Base-by-base conservation (phyloP, 2,888 invertebrate genomes). In the Eupithecia vulgata region DNA sequence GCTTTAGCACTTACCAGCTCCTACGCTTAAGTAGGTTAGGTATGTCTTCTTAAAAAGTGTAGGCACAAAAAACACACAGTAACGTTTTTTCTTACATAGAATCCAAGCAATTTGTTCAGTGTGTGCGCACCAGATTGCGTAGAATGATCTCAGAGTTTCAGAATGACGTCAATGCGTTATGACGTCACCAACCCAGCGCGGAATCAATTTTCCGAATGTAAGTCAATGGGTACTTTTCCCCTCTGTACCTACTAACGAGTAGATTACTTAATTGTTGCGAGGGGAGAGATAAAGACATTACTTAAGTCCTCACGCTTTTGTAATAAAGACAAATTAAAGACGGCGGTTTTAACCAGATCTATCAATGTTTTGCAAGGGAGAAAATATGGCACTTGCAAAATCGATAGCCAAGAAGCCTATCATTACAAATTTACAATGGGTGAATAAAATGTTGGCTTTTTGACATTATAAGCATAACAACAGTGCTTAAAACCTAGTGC, bases 261-360 rank as follows among this genome's bases (percentile, higher is more conserved):
- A 59, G 30, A 59, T 59, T 59, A 59, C 52, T 15, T 59, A 59
- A 59, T 59, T 59, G 25, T 30, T 21, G n/a, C 52, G 30, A 59
- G 59, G 59, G 59, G 59, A 30, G 30, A 59, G n/a, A 52, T 52
- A 52, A 59, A 59, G 59, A 59, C 59, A 59, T 59, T 30, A 59
- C 59, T 59, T 59, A 30, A 59, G 59, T 59, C 59, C 30, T 10
- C 21, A 52, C 52, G 52, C 52, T 52, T 52, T 52, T 52, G 52
- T 21, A 21, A 52, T 52, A 21, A 3, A 21, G 52, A 21, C 21
- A 21, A 52, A 52, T 52, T 52, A 52, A 52, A 48, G n/a, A n/a
- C n/a, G 21, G 52, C 52, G 52, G n/a, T 21, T 48, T 48, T n/a
- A 48, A 48, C n/a, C n/a, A 8, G n/a, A n/a, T 48, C n/a, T n/a